Evolutionary conservation across 2,113 vertebrate species (phyloP).

Genomic region (Prinia subflava): DNA sequence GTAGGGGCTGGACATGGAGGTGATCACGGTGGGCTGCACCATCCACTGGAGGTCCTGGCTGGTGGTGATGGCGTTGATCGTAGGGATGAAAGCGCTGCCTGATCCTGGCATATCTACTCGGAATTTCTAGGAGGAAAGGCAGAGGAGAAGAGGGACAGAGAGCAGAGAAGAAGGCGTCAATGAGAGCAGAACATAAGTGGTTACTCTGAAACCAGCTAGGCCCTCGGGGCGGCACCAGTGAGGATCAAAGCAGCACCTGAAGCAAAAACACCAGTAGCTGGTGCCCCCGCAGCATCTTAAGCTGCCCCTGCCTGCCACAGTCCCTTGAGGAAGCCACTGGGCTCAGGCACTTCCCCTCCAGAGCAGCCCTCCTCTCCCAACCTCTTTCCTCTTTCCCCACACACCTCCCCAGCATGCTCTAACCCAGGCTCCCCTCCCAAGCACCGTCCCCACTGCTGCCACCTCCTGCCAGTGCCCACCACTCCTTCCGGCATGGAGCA

Average conservation of each 20-base stretch:
- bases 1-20: conserved; percentile 98
- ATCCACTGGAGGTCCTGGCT: conserved; percentile 99
- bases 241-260: not conserved
- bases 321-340: not conserved
- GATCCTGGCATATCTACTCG: conserved; percentile 98
- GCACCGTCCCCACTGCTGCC: not conserved
- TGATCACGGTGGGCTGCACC: conserved; percentile 99
- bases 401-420: not conserved
- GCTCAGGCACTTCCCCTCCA: not conserved
- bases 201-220: not conserved
- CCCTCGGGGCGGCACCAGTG: not conserved
- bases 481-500: not conserved
- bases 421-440: not conserved
- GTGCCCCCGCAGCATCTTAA: not conserved
- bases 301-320: not conserved
- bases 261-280: not conserved
- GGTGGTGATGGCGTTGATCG: conserved; percentile 98
- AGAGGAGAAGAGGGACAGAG: not conserved
- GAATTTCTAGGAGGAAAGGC: conserved; percentile 84
- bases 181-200: not conserved
- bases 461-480: not conserved
- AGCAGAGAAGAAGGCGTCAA: not conserved
- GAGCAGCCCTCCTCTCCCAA: not conserved
- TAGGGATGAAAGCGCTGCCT: conserved; percentile 97
- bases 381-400: not conserved